Conservation (phyloP, 2,797 vertebrate species). For the Neomorphus geoffroyi region DNA sequence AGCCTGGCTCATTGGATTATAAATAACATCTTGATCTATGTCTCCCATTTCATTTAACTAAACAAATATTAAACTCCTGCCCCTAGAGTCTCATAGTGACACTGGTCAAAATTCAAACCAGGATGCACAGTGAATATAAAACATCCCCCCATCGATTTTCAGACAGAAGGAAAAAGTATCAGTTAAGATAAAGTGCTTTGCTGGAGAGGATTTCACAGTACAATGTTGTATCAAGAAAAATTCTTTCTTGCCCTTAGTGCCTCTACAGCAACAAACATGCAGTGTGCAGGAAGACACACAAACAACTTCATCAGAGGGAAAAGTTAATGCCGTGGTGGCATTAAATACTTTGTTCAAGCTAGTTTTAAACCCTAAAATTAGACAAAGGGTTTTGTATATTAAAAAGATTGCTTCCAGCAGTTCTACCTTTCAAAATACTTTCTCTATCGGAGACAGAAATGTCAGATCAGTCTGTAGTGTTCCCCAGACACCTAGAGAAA, state of each 20-base stretch:
- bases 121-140: background rate
- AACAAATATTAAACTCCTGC: background rate
- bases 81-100: background rate
- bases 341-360: background rate
- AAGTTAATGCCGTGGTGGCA: background rate
- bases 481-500: background rate
- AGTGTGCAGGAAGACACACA: accelerated
- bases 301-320: background rate
- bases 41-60: background rate
- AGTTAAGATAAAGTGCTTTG: background rate
- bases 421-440: background rate
- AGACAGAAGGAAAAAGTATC: background rate
- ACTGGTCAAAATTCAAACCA: background rate
- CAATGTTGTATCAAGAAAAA: background rate
- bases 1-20: background rate
- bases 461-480: background rate
- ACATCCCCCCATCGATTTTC: background rate
- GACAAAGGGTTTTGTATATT: background rate
- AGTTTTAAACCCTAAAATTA: background rate
- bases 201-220: background rate
- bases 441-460: background rate
- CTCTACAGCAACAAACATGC: background rate
- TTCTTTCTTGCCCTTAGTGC: background rate
- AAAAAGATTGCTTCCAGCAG: background rate
- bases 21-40: background rate